Percentiles rank a stretch among this genome's conserved stretches.
phyloP scores from a whole-genome alignment of 92 coral and sea anemone species.

The Palythoa caribaeorum region DNA sequence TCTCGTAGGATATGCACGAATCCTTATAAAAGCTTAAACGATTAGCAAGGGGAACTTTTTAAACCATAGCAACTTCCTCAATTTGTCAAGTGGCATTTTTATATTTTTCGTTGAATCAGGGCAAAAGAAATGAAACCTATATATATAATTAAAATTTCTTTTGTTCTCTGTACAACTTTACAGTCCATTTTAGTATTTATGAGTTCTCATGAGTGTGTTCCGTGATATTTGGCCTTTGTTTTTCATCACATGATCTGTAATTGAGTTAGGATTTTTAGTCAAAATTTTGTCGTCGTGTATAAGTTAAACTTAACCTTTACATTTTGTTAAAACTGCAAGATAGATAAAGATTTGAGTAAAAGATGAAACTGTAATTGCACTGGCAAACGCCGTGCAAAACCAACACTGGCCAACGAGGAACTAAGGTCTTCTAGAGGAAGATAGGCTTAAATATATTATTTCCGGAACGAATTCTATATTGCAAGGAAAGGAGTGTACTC shows the following conservation, averaged over 20 bases:
- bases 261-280: too few species aligned
- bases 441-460: background rate
- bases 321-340: too few species aligned
- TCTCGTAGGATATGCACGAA: background rate
- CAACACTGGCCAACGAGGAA: background rate
- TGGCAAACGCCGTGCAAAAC: background rate
- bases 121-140: background rate
- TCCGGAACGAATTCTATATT: background rate
- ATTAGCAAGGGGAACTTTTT: background rate
- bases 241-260: background rate
- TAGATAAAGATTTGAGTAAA: too few species aligned
- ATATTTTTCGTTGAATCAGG: background rate
- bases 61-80: background rate
- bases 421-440: background rate
- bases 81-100: background rate
- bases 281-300: too few species aligned
- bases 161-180: background rate
- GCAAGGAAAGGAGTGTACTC: background rate
- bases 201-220: background rate
- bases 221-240: background rate
- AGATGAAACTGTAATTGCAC: too few species aligned
- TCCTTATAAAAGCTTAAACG: too few species aligned
- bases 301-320: too few species aligned
- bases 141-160: conserved; percentile 1
- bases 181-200: background rate